Evolutionary conservation across 2,797 vertebrate genomes (phyloP).

Genomic region (Amblyraja radiata): DNA sequence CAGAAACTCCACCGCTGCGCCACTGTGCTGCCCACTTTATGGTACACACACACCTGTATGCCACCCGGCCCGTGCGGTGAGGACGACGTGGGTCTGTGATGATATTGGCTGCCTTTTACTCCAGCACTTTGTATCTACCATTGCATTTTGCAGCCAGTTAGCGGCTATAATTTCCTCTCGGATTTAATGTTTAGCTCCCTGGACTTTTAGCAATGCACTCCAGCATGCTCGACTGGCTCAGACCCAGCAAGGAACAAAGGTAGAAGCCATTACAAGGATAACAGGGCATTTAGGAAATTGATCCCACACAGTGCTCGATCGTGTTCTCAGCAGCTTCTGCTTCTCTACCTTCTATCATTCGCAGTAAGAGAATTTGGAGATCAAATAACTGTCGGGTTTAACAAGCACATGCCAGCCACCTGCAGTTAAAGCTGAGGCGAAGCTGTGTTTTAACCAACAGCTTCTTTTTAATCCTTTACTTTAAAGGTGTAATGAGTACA

Average conservation of each 20-base stretch:
- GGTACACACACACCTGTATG: no score
- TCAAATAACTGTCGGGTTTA: background rate
- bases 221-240: background rate
- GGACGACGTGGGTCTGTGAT: no score
- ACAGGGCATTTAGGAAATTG: slow-evolving; percentile 14
- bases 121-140: no score
- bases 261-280: slow-evolving; percentile 5
- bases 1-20: no score
- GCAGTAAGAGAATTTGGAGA: background rate
- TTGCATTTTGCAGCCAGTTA: background rate
- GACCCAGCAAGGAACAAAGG: background rate
- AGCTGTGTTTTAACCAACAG: background rate
- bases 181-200: background rate
- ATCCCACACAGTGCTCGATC: slow-evolving; percentile 17
- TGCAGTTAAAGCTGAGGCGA: background rate
- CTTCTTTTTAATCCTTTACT: background rate
- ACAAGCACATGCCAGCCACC: background rate
- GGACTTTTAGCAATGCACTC: background rate
- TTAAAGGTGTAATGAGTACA: background rate
- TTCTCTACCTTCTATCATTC: background rate
- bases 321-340: background rate
- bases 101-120: no score
- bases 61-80: no score
- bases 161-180: background rate
- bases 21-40: no score